phyloP scores from a whole-genome alignment of 2,797 vertebrate genomes.

The Cyclopterus lumpus region DNA sequence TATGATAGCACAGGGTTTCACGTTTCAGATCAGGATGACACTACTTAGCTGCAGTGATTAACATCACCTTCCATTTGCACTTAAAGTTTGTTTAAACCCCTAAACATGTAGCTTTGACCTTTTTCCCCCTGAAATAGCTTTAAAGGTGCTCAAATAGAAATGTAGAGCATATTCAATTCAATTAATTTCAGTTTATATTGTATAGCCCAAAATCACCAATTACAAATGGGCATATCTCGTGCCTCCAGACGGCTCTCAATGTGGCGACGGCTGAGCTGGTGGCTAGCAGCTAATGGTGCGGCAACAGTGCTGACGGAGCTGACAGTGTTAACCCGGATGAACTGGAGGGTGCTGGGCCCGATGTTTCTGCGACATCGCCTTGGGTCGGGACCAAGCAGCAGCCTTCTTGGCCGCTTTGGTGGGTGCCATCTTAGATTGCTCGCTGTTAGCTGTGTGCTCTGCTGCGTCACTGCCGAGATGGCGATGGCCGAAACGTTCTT shows the following conservation, averaged over 20 bases:
- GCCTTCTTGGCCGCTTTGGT: background rate
- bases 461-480: background rate
- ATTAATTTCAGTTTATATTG: no score
- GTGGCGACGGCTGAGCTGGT: background rate
- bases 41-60: conserved; percentile 38
- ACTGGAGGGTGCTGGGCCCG: background rate
- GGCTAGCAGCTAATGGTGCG: background rate
- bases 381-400: background rate
- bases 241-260: background rate
- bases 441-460: no score
- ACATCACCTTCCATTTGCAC: conserved; percentile 34
- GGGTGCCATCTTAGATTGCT: background rate
- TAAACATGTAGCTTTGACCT: background rate
- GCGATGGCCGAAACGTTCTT: background rate
- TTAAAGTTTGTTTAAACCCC: conserved; percentile 32
- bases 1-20: conserved; percentile 49
- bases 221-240: background rate
- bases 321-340: background rate
- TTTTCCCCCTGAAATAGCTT: conserved; percentile 2
- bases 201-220: no score
- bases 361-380: background rate
- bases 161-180: background rate
- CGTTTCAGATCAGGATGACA: conserved; percentile 37
- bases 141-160: background rate
- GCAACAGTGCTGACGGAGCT: background rate